Base-by-base conservation (phyloP, 2,113 vertebrate species). In the Calyptomena viridis region DNA sequence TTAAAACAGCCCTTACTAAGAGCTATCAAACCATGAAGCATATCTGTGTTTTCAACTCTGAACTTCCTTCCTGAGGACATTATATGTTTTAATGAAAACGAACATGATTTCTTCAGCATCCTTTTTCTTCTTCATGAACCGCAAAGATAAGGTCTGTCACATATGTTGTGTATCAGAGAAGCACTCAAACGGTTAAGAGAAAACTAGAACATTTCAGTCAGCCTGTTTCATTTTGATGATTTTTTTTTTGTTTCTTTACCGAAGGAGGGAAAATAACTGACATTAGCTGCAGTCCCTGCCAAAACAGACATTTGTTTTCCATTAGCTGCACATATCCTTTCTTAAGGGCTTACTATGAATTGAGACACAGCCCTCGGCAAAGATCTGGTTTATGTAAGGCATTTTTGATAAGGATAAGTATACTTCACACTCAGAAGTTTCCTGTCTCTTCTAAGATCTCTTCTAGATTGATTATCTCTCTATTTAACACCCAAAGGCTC, bases 251-350 rank as follows among this genome's bases (percentile, higher is more conserved):
- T 91, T 95, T 80, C 94, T 86, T 79, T 82, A 86, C 74, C 69
- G 93, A 72, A 90, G 60, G 30, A 58, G 67, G 74, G 46, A 82
- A 96, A 97, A 90, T 93, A 96, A 88, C 83, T 95, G 95, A 98
- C 40, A 75, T 97, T 95, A 97, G 93, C 88, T 86, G 37, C 11
- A 60, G 59, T 90, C 84, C 25, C 42, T 97, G 98, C 97, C 98
- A 98, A 97, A 97, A 87, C 2, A 87, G 97, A 94, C 98, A 98
- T 97, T 97, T 97, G 98, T 90, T 98, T 97, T 94, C 90, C 95
- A 95, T 98, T 98, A 97, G 82, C 86, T 94, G 90, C 79, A 89
- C 49, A 72, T 91, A 90, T 80, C 50, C 64, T 80, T 94, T 96
- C 96, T 96, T 96, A 76, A 52, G 87, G 95, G 96, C 94, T 97